phyloP scores from a whole-genome alignment of 2,888 invertebrate species.

The Coelinius sp. region DNA sequence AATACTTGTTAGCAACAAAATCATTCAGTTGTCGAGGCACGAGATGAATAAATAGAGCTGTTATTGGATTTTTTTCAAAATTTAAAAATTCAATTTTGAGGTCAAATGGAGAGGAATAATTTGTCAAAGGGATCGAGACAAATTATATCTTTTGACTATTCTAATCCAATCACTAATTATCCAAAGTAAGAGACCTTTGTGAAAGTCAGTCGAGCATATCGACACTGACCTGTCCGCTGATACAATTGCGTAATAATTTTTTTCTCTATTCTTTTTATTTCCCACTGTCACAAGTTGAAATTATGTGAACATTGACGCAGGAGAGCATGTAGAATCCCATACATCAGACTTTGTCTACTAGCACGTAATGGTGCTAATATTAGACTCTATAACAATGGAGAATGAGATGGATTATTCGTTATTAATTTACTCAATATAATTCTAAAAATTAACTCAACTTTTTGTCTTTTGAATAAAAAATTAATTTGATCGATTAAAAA shows the following conservation, averaged over 20 bases:
- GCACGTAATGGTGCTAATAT: background rate
- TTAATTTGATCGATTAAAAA: background rate
- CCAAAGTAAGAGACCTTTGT: slow-evolving; percentile 1
- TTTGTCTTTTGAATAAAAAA: background rate
- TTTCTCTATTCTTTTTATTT: background rate
- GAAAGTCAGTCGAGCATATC: slow-evolving; percentile 53
- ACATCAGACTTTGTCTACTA: background rate
- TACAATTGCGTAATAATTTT: slow-evolving; percentile 30
- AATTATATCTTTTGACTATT: background rate
- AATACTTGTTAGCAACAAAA: background rate
- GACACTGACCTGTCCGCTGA: slow-evolving; percentile 59
- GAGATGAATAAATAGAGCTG: background rate
- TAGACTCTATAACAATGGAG: background rate
- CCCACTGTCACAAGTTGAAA: background rate
- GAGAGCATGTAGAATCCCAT: background rate
- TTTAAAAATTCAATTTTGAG: too few species aligned
- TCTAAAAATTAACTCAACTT: background rate
- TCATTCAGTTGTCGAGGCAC: background rate
- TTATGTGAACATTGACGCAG: background rate
- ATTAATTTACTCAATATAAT: background rate
- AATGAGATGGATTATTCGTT: background rate
- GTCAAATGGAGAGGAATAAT: background rate
- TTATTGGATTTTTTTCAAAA: background rate
- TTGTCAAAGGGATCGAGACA: background rate
- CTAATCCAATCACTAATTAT: background rate